Base-by-base conservation (phyloP, 2,797 vertebrate species). In the Amblyopsis hoosieri region DNA sequence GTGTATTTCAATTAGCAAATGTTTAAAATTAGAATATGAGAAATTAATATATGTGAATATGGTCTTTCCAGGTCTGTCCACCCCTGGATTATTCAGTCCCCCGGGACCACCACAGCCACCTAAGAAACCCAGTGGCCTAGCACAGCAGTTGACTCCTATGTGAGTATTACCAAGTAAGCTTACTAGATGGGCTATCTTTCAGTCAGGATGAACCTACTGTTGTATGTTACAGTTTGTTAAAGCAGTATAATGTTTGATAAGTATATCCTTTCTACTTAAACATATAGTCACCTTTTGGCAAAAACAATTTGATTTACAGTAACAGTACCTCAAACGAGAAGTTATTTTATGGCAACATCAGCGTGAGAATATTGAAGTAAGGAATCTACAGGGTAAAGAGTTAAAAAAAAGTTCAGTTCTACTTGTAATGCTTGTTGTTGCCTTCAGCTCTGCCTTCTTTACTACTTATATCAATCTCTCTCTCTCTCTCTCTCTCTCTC, bases 121-220 rank as follows among this genome's bases (percentile, higher is more conserved):
- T 69, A 84, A 14, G 64, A 89, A 90, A 72, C 86, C 85, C n/a
- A 68, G 3, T 4, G 57, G 10, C 10, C 69, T 85, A 12, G 72
- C 59, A 2, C 74, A 45, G 2, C 83, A 89, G 52, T 46, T 65
- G 0, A 69, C 78, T 66, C 81, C 83, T 1, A 0, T 79, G 93
- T 94, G 65, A 91, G 92, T 87, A 42, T 59, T 15, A 9, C 5
- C 8, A 1, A 17, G 14, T 13, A 48, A 23, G 52, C 12, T 12
- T 12, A 54, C 52, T 19, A 54, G 11, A 3, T 31, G 19, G 11
- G 12, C 12, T 29, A 11, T 19, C 51, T 23, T 10, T 12, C 46
- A 48, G 11, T 48, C 46, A 48, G 33, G 33, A 8, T 8, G 33
- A 37, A 37, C 5, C 19, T 23, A 23, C 19, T 23, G 19, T 23